Base-by-base conservation (phyloP, 2,797 vertebrate species). In the Austrolebias charrua region DNA sequence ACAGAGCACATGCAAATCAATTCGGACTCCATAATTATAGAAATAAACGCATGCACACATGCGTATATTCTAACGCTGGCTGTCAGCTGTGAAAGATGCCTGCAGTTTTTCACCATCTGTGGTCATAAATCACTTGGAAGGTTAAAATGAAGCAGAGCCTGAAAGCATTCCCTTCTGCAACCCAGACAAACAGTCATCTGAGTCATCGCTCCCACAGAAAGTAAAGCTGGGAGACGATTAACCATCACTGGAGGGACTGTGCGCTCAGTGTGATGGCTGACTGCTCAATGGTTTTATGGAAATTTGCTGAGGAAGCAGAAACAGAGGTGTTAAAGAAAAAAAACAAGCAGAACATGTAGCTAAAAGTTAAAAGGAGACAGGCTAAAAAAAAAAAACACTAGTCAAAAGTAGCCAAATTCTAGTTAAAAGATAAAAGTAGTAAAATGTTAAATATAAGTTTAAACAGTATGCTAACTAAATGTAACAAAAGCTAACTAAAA, bases 81-180 rank as follows among this genome's bases (percentile, higher is more conserved):
- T 54, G 7, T 65, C 49, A 51, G 24, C 48, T 28, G 42, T 20
- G 31, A 62, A 52, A 19, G 12, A 60, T 15, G 40, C 19, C 18
- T 63, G 11, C 58, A 64, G 48, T 67, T 82, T 58, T 80, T 59
- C 43, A 46, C 62, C 4, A 0, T 57, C 63, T 62, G 40, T 53
- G 52, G 28, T 29, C 28, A 31, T 83, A 62, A 81, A 77, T 85
- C 69, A 74, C 33, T 31, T 35, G 51, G 24, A 20, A 50, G 64
- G 47, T 72, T 45, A 76, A 69, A 81, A 79, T 67, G 56, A 73
- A 75, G 58, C 35, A 20, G 56, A 83, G 51, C 46, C 46, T 29
- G 3, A 18, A 16, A 74, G 62, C 50, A 24, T 61, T 65, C 12
- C 9, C 54, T 51, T 56, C 63, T 46, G 65, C 55, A 58, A 59